Evolutionary conservation across 2,797 vertebrate genomes (phyloP), one percentile per base, ranked within the genome.

Genomic region (Intellagama lesueurii): DNA sequence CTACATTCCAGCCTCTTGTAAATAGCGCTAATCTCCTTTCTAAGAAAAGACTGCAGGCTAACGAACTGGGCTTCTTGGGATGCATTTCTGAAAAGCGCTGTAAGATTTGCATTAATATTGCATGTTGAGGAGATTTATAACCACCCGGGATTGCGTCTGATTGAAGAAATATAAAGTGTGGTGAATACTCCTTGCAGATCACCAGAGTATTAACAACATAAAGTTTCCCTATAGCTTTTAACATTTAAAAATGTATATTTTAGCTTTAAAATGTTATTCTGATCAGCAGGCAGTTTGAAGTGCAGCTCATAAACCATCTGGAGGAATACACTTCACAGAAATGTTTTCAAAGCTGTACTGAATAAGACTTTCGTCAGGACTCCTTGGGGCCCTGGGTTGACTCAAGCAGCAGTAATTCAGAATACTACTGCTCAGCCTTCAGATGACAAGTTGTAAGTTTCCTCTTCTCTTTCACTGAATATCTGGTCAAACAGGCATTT

Each of bases 211-310:
- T 87, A 93, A 95, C 92, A 94, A 14, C 81, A 77, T 78, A 77
- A 93, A 93, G 86, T 89, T 93, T 91, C 83, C 91, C 56, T 84
- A 90, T 32, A 87, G 69, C 81, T 35, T 89, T 93, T 91, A 89
- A 92, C 88, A 91, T 69, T n/a, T 0, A 0, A 92, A 92, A 94
- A 90, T 93, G 28, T 52, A 56, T 79, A 94, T 92, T 91, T 92
- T 85, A 94, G 83, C 83, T 92, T 87, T 91, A 95, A 93, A 95
- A 94, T 93, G 66, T 93, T 94, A 93, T 94, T 95, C 88, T 94
- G 92, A 95, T 85, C 88, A 89, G 88, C 87, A 88, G 88, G 83
- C 79, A 91, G 69, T 89, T 76, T 93, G 44, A 90, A 72, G 86
- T 92, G 35, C 76, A 93, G 87, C 90, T 93, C 94, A 93, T 94